Percentiles rank a stretch among this genome's conserved stretches.
These are phyloP conservation scores for Clytia hemisphaerica DNA, from an alignment of 30 jellyfish, hydroid and myxozoan genomes.

Conservation along the genomic window DNA sequence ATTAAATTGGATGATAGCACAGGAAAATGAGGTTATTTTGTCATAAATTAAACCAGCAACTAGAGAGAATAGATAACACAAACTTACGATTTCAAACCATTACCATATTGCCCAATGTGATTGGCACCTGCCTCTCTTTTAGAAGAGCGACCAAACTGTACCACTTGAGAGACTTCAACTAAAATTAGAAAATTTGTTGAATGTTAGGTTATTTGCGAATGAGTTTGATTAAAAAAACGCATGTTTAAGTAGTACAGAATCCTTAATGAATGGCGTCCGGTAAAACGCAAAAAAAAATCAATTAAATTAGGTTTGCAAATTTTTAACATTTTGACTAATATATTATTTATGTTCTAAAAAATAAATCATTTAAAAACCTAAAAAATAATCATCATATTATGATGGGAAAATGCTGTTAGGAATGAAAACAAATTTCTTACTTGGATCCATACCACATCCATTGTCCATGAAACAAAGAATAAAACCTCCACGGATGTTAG, in stretches of 20 bases:
- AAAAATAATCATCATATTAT: too few species aligned
- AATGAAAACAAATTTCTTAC: conserved; percentile 24
- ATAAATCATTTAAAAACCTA: not conserved
- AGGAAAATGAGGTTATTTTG: too few species aligned
- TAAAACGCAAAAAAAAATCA: too few species aligned
- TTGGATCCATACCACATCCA: conserved; percentile 99
- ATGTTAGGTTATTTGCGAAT: too few species aligned
- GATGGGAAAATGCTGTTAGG: not conserved
- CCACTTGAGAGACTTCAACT: conserved; percentile 94
- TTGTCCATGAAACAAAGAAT: conserved; percentile 73
- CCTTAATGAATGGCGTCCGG: too few species aligned
- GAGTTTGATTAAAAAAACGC: too few species aligned
- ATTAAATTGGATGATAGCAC: too few species aligned
- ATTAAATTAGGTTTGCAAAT: too few species aligned
- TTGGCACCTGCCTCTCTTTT: conserved; percentile 85
- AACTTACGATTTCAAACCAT: conserved; percentile 95
- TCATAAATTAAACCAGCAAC: too few species aligned
- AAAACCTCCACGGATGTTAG: conserved; percentile 68
- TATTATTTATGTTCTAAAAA: not conserved
- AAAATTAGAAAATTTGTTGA: conserved; percentile 2
- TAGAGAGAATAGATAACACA: not conserved
- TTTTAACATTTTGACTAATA: not conserved
- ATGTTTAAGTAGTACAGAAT: too few species aligned
- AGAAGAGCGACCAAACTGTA: conserved; percentile 95
- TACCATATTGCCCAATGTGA: conserved; percentile 97